Base-by-base conservation (phyloP, 2,113 vertebrate species). In the Neolamprologus brichardi region DNA sequence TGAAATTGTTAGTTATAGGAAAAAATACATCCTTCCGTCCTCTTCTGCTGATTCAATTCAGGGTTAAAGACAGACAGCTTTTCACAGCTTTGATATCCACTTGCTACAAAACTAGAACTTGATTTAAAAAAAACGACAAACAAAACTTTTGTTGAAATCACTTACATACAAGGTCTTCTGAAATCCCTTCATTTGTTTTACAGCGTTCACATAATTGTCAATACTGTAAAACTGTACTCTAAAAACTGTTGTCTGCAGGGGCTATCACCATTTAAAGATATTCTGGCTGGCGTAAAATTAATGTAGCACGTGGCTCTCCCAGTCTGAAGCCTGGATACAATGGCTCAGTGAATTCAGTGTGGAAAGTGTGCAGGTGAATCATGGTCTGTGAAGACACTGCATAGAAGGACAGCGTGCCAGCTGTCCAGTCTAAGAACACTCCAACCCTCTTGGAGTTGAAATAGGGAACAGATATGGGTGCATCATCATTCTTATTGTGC, bases 331-430 rank as follows among this genome's bases (percentile, higher is more conserved):
- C 83, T 60, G 89, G 67, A 52, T 87, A 87, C 30, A 87, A 11
- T 0, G 83, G 89, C 67, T 90, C 85, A 18, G 83, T 46, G 51
- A 90, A 87, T 2, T 44, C 1, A 17, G 70, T 3, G 6, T 82
- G 39, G 70, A 82, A 90, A 3, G 85, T 90, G 8, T 90, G 12
- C 49, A 90, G 70, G 52, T 90, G 89, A 18, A 28, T 85, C 86
- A 88, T 90, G 41, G 80, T 8, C 32, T 77, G 58, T 23, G 79
- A 7, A 1, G 85, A 87, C 9, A 90, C 44, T 2, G 52, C 44
- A 15, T 85, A 90, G 83, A 85, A 88, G 8, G 86, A 3, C 62
- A 86, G 80, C 0, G 53, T 88, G 25, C 89, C 89, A 10, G 75
- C 89, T 13, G 83, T 9, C 75, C 83, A 86, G 75, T 90, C 53